Evolutionary conservation across 2,888 invertebrate genomes (phyloP).

Genomic region (Eustalomyia histrio): DNA sequence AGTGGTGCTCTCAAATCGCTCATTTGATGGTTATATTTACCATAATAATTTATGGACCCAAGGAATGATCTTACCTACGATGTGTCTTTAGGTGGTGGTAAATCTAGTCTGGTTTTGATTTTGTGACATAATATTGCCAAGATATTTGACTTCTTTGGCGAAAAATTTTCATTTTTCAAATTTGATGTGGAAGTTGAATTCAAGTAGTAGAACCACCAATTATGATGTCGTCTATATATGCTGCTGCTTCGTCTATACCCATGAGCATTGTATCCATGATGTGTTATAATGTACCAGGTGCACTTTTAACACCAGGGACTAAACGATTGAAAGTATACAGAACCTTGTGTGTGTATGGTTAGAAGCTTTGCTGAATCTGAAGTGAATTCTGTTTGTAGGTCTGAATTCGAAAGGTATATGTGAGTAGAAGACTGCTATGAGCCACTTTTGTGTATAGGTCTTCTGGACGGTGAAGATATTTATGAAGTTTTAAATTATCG

Average conservation of each 20-base stretch:
- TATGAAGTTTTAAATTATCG: background rate
- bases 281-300: slow-evolving; percentile 17
- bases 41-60: no score
- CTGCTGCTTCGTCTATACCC: slow-evolving; percentile 24
- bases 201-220: background rate
- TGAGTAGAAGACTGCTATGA: slow-evolving; percentile 24
- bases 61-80: no score
- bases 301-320: slow-evolving; percentile 26
- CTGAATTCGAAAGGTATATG: background rate
- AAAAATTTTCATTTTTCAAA: no score
- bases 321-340: slow-evolving; percentile 25
- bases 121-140: no score
- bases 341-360: background rate
- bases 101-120: no score
- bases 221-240: slow-evolving; percentile 12
- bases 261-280: slow-evolving; percentile 30
- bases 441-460: slow-evolving; percentile 4
- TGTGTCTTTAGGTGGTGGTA: no score
- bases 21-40: no score
- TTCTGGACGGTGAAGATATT: background rate
- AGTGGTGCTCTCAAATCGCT: no score
- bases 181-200: no score
- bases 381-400: slow-evolving; percentile 16
- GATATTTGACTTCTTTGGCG: no score
- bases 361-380: slow-evolving; percentile 1